Base-by-base conservation (phyloP, 2,797 vertebrate species). In the Iguana delicatissima region DNA sequence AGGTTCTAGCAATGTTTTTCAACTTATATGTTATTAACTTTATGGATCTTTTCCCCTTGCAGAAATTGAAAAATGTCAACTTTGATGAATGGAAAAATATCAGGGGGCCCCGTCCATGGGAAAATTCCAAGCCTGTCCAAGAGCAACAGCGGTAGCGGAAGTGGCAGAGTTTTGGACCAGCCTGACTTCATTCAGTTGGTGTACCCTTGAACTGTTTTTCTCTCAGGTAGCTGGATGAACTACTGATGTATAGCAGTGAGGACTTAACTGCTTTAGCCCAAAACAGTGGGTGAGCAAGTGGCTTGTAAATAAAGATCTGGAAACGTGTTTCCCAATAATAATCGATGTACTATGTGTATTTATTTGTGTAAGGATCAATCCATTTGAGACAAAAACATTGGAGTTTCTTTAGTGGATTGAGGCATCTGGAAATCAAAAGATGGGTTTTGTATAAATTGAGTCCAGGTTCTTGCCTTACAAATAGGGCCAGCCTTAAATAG, bases 51-150 rank as follows among this genome's bases (percentile, higher is more conserved):
- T 69, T 90, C 96, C 91, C 22, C 93, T 32, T 96, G 83, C 96
- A 99, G 99, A 99, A 99, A 96, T 80, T 99, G 91, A 97, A 98
- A 87, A 95, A 97, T 22, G 20, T 93, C 32, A 94, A 98, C 87
- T 94, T 98, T 95, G 97, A 98, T 1, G 97, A 97, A 26, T 99
- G 99, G 99, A 98, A 96, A 95, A 99, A 99, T 96, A 98, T 99
- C 95, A 98, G 99, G 85, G 99, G 99, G n/a, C 99, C 99, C 14
- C 97, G 98, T 84, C 98, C 97, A 62, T 99, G 98, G 99, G 99
- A 99, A 96, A 98, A 99, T 96, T 98, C 99, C 89, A 96, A 95
- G 89, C 86, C 95, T 4, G 91, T 97, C 89, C 98, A 98, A 96
- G 95, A 96, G 73, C 55, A 96, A 57, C 93, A 95, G 74, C 96